These are phyloP conservation scores for Ornithoptera priamus DNA, from an alignment of 2,888 invertebrate genomes.

Conservation along the genomic window DNA sequence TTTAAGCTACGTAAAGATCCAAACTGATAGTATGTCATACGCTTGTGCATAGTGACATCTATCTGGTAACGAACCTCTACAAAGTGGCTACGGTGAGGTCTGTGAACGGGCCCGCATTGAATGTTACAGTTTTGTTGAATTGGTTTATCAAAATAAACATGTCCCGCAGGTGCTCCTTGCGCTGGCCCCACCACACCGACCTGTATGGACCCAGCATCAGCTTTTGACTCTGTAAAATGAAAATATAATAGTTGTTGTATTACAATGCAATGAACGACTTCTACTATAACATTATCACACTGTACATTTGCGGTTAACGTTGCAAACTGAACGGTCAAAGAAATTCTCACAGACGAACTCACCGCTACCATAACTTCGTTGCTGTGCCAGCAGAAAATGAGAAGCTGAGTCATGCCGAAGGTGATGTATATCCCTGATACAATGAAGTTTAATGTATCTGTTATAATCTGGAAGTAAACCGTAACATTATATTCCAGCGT, in stretches of 20 bases:
- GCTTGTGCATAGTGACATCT: too few species aligned
- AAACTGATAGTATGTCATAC: too few species aligned
- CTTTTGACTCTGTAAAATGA: slow-evolving; percentile 50
- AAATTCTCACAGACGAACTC: slow-evolving; percentile 35
- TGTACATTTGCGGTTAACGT: too few species aligned
- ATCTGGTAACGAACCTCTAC: slow-evolving; percentile 2
- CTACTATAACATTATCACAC: too few species aligned
- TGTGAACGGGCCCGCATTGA: slow-evolving; percentile 63
- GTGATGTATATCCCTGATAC: slow-evolving; percentile 61
- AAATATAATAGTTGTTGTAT: background rate
- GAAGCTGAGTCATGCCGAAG: slow-evolving; percentile 64
- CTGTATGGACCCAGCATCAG: slow-evolving; percentile 58
- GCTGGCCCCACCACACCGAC: slow-evolving; percentile 53
- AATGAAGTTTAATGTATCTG: slow-evolving; percentile 54
- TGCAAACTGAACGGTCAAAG: too few species aligned
- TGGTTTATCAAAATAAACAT: slow-evolving; percentile 51
- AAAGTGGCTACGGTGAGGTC: slow-evolving; percentile 62
- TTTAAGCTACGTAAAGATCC: too few species aligned
- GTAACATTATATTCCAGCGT: too few species aligned
- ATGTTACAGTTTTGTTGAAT: slow-evolving; percentile 49
- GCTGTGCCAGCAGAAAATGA: slow-evolving; percentile 72
- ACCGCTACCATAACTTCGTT: slow-evolving; percentile 63
- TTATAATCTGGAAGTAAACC: slow-evolving; percentile 51
- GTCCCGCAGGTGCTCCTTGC: slow-evolving; percentile 42
- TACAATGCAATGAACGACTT: too few species aligned